Evolutionary conservation across 2,797 vertebrate species (phyloP).

Genomic region (Philypnodon macrostomus): DNA sequence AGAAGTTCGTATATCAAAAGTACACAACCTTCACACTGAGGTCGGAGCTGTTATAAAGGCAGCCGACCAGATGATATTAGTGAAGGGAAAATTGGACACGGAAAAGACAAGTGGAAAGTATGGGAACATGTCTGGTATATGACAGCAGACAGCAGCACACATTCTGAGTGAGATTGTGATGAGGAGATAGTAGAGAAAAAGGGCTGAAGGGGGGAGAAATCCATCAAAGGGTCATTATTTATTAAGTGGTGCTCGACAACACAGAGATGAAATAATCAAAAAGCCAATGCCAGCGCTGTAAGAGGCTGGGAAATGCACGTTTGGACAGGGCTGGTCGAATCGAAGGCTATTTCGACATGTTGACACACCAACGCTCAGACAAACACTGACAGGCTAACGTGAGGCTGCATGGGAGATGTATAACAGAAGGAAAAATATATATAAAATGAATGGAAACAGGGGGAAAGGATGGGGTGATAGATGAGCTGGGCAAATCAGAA

Average conservation of each 20-base stretch:
- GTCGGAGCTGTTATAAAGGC: not conserved
- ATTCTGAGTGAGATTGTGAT: slow-evolving; percentile 42
- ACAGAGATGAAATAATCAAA: slow-evolving; percentile 76
- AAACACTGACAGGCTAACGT: slow-evolving; percentile 40
- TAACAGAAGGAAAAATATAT: not conserved
- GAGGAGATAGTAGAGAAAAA: slow-evolving; percentile 42
- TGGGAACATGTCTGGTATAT: slow-evolving; percentile 24
- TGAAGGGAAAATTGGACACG: slow-evolving; percentile 8
- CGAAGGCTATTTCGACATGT: slow-evolving; percentile 53
- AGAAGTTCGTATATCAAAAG: not conserved
- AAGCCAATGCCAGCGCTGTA: slow-evolving; percentile 54
- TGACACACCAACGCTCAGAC: slow-evolving; percentile 57
- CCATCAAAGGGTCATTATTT: slow-evolving; percentile 78
- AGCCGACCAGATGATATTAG: slow-evolving; percentile 1
- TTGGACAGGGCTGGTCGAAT: slow-evolving; percentile 54
- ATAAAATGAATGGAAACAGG: not conserved
- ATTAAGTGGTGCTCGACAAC: slow-evolving; percentile 73
- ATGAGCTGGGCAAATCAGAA: not conserved
- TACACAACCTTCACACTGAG: not conserved
- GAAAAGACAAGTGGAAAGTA: slow-evolving; percentile 9
- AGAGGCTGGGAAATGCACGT: slow-evolving; percentile 53
- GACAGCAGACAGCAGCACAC: slow-evolving; percentile 5
- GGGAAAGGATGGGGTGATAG: not conserved
- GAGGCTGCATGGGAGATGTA: slow-evolving; percentile 24
- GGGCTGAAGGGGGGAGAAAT: slow-evolving; percentile 57